These are phyloP conservation scores for Paramormyrops hopkinsi DNA, from an alignment of 2,797 vertebrate species.

Conservation along the genomic window DNA sequence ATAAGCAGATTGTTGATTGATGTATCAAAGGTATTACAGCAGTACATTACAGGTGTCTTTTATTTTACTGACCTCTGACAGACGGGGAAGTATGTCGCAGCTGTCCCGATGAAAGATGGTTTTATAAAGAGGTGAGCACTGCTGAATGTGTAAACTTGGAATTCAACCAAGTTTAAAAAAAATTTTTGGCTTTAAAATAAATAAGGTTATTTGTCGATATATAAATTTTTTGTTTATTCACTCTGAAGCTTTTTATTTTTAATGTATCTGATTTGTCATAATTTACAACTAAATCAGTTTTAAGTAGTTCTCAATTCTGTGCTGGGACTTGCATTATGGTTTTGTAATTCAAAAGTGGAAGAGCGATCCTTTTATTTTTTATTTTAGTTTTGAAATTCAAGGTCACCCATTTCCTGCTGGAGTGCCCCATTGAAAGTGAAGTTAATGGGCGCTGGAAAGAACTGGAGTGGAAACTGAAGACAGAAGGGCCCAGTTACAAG, in stretches of 20 bases:
- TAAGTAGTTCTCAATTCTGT: background rate
- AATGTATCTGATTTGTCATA: background rate
- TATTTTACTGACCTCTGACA: background rate
- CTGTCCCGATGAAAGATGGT: background rate
- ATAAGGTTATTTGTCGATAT: background rate
- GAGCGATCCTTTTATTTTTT: background rate
- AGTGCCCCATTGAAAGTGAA: background rate
- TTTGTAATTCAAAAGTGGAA: background rate
- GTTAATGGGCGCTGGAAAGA: background rate
- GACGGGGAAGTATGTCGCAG: background rate
- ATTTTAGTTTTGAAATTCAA: background rate
- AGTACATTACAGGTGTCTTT: background rate
- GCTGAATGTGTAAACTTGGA: background rate
- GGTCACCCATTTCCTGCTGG: background rate
- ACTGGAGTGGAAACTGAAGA: background rate
- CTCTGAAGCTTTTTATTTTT: background rate
- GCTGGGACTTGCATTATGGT: background rate
- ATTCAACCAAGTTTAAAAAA: background rate
- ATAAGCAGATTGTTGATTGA: slow-evolving; percentile 9
- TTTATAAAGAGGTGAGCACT: background rate
- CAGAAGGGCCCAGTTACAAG: background rate
- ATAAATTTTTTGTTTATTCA: background rate
- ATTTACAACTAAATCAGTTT: background rate
- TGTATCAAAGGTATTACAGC: background rate
- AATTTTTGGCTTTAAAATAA: background rate